Base-by-base conservation (phyloP, 2,888 invertebrate genomes). In the Scelioninae gen. 2 region DNA sequence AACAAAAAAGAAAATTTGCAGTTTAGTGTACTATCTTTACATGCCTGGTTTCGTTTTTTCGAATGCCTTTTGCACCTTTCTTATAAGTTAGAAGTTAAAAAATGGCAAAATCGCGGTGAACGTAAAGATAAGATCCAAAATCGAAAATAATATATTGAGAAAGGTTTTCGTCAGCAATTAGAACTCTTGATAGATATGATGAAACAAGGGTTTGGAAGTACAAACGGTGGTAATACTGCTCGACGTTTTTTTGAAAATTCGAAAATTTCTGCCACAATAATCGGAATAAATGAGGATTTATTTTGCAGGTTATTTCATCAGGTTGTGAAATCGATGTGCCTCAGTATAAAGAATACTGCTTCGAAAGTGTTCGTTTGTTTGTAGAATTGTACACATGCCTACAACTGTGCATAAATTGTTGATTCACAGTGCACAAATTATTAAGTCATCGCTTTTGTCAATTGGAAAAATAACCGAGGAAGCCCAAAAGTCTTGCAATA, bases 91-190 rank as follows among this genome's bases (percentile, higher is more conserved):
- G 33, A 58, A 6, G 13, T 43, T 5, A 52, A 79, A 50, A 74
- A 78, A 72, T 82, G 81, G 81, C 79, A 79, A 79, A 78, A 78
- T 16, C 76, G 78, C 4, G 68, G 43, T 65, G 73, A 48, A 70
- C 64, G 52, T 25, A 31, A 37, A 15, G 48, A 7, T 11, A 22
- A 15, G 6, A 35, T 35, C 25, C 5, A 31, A 75, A 71, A 52
- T 61, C 60, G 73, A 75, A 76, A 37, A 73, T 72, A 43, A 52
- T 52, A 74, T 10, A 43, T 69, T 61, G 48, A 75, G 55, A 45
- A 61, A 58, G 58, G 48, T 77, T 77, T 57, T 35, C 53, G 39
- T 48, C 53, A 16, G 15, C 11, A 11, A 39, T 16, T n/a, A n/a
- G n/a, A n/a, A n/a, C n/a, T n/a, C n/a, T n/a, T n/a, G n/a, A n/a